Conservation (phyloP, 2,888 invertebrate species). For the Ischnura elegans region DNA sequence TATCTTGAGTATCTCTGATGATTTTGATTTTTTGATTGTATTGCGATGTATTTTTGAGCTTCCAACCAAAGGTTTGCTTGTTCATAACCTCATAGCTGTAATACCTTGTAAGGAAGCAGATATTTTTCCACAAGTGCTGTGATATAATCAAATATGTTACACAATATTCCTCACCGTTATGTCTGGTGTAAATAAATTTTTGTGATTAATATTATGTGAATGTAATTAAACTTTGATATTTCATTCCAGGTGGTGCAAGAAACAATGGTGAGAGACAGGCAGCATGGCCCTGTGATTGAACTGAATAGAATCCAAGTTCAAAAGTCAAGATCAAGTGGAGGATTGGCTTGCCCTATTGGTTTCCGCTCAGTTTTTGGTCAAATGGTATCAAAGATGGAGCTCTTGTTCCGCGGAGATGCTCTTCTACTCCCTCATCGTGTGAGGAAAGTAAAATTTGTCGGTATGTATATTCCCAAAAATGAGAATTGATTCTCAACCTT, state of each 20-base stretch:
- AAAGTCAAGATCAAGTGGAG: slow-evolving; percentile 84
- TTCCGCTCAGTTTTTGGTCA: slow-evolving; percentile 98
- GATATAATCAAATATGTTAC: too few species aligned
- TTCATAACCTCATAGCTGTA: too few species aligned
- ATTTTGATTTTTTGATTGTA: too few species aligned
- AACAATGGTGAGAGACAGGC: slow-evolving; percentile 96
- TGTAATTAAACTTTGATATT: slow-evolving; percentile 42
- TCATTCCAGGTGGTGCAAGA: slow-evolving; percentile 86
- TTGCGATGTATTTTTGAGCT: too few species aligned
- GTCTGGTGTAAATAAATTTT: too few species aligned
- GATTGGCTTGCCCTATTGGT: slow-evolving; percentile 92
- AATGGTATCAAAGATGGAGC: slow-evolving; percentile 91
- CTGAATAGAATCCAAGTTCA: slow-evolving; percentile 91
- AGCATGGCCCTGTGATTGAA: slow-evolving; percentile 97
- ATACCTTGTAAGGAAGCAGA: too few species aligned
- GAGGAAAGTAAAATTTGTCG: slow-evolving; percentile 99
- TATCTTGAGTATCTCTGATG: too few species aligned
- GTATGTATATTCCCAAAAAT: too few species aligned
- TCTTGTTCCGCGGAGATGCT: slow-evolving; percentile 91
- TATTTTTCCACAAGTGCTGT: too few species aligned
- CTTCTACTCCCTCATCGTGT: slow-evolving; percentile 95
- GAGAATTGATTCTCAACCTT: too few species aligned
- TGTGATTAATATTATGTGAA: neutral
- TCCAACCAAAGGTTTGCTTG: too few species aligned
- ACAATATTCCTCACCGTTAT: too few species aligned